Percentiles rank a stretch among this genome's conserved stretches.
phyloP scores from a whole-genome alignment of 2,888 invertebrate species.

The Fragum sueziense region DNA sequence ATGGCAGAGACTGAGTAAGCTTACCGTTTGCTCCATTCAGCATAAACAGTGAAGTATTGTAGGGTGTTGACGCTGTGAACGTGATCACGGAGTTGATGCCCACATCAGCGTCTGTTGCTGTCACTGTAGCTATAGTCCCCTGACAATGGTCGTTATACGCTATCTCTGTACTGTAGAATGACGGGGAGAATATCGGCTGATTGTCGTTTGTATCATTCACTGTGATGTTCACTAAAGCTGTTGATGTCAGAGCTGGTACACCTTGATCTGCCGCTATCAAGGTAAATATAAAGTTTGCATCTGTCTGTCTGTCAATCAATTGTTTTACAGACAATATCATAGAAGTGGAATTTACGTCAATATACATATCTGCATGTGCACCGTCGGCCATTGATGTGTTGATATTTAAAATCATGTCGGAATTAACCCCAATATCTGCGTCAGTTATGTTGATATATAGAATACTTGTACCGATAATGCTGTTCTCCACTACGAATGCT shows the following conservation, averaged over 20 bases:
- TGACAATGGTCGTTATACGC: constrained; percentile 69
- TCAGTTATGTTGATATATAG: constrained; percentile 67
- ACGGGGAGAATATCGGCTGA: constrained; percentile 66
- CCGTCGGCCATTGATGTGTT: constrained; percentile 61
- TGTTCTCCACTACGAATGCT: constrained; percentile 66
- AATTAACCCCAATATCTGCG: constrained; percentile 67
- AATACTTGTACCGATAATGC: constrained; percentile 60
- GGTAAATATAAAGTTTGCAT: constrained; percentile 59
- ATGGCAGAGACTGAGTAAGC: no score
- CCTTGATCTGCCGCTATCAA: constrained; percentile 95
- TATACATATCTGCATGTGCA: constrained; percentile 53
- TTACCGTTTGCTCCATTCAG: constrained; percentile 63
- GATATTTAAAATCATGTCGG: constrained; percentile 66
- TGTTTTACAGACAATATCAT: constrained; percentile 63
- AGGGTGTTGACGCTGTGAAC: constrained; percentile 59
- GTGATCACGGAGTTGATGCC: constrained; percentile 67
- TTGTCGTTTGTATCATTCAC: constrained; percentile 74
- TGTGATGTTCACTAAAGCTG: constrained; percentile 85
- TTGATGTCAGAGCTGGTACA: constrained; percentile 92
- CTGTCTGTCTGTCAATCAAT: constrained; percentile 69
- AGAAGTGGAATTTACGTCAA: constrained; percentile 59
- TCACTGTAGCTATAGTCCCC: constrained; percentile 63
- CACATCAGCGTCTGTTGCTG: constrained; percentile 73
- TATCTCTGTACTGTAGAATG: constrained; percentile 71
- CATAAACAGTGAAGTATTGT: constrained; percentile 62